Conservation (phyloP, 2,113 vertebrate species). For the Serilophus lunatus region DNA sequence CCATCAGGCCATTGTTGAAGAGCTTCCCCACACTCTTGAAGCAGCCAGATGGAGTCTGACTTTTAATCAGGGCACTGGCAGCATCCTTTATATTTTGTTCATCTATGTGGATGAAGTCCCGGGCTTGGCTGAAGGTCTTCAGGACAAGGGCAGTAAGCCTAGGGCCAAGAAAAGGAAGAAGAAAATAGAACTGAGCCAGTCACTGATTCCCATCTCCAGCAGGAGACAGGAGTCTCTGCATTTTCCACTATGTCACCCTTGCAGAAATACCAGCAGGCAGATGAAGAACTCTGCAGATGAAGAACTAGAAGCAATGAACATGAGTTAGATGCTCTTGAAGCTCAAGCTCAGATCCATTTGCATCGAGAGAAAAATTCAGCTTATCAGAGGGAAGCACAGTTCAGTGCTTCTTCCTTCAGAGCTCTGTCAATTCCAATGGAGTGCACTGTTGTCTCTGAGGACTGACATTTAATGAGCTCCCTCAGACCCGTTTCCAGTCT, state of each 20-base stretch:
- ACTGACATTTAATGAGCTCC: background rate
- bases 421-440: background rate
- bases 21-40: slow-evolving; percentile 70
- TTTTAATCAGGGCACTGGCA: slow-evolving; percentile 32
- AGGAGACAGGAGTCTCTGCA: background rate
- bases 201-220: background rate
- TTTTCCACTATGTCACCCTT: background rate
- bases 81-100: slow-evolving; percentile 61
- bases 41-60: slow-evolving; percentile 57
- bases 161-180: background rate
- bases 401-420: background rate
- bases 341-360: background rate
- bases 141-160: slow-evolving; percentile 76
- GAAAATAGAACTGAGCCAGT: background rate
- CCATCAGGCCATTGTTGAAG: slow-evolving; percentile 73
- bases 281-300: background rate
- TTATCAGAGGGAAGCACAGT: background rate
- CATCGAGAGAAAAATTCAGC: background rate
- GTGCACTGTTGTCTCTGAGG: background rate
- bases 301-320: background rate
- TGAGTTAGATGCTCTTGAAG: background rate
- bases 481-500: background rate
- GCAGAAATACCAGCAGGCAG: background rate
- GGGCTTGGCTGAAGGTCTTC: slow-evolving; percentile 72
- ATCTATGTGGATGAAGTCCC: slow-evolving; percentile 61